Percentiles rank a stretch among this genome's conserved stretches.
phyloP scores from a whole-genome alignment of 2,888 invertebrate species.

The Plemyria rubiginata region DNA sequence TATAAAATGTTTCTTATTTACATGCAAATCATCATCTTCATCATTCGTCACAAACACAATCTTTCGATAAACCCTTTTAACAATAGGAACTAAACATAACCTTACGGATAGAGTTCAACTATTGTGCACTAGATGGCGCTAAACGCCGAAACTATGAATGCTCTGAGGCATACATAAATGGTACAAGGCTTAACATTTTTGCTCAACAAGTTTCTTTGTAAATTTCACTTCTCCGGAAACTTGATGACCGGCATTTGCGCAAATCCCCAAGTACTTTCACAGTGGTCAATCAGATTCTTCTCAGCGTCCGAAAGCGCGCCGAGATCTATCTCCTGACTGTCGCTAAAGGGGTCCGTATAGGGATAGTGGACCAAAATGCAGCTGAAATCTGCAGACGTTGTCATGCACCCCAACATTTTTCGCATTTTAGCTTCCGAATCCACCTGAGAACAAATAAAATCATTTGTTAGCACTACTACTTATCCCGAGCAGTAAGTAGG shows the following conservation, averaged over 20 bases:
- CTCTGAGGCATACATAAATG: constrained; percentile 32
- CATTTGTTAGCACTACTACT: constrained; percentile 26
- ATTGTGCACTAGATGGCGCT: constrained; percentile 64
- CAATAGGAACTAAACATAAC: constrained; percentile 32
- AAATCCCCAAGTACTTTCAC: constrained; percentile 87
- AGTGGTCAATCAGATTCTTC: constrained; percentile 87
- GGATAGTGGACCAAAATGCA: constrained; percentile 84
- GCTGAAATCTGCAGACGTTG: constrained; percentile 75
- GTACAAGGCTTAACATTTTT: constrained; percentile 40
- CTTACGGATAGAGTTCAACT: constrained; percentile 43
- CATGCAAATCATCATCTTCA: not conserved
- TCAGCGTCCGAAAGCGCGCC: constrained; percentile 86
- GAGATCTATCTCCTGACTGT: constrained; percentile 71
- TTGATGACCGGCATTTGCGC: constrained; percentile 87
- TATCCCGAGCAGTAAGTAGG: constrained; percentile 25
- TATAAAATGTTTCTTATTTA: constrained; percentile 2
- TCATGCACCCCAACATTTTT: constrained; percentile 75
- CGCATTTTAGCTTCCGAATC: constrained; percentile 83
- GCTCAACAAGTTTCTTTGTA: constrained; percentile 42
- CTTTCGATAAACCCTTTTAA: constrained; percentile 22
- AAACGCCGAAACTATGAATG: constrained; percentile 59
- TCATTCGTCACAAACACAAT: constrained; percentile 1
- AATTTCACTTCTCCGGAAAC: constrained; percentile 86
- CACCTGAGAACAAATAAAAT: constrained; percentile 77
- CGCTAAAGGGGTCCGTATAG: constrained; percentile 76